Evolutionary conservation across 1,140 invertebrate species (phyloP).

Genomic region (Drosophila gunungcola): DNA sequence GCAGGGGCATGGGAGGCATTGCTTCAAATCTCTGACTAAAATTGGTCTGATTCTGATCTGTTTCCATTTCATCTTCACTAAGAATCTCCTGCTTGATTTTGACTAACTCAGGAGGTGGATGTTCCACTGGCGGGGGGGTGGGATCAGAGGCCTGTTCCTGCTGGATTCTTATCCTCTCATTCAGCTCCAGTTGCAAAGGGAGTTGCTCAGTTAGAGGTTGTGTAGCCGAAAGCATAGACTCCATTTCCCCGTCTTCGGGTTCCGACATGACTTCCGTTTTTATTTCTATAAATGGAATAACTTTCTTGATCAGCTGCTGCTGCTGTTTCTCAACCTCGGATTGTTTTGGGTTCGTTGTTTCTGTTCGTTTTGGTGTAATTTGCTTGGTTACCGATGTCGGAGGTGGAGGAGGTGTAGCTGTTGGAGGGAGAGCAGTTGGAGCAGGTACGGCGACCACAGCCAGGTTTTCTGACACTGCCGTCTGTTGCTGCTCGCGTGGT

Average conservation of each 20-base stretch:
- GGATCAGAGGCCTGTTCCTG: background rate
- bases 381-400: conserved; percentile 1
- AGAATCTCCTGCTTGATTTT: conserved; percentile 65
- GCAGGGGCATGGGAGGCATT: conserved; percentile 20
- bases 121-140: background rate
- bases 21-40: conserved; percentile 4
- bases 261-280: conserved; percentile 81
- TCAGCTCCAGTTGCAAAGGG: background rate
- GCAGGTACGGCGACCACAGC: background rate
- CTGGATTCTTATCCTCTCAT: background rate
- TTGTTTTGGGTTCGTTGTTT: conserved; percentile 20
- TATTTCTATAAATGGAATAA: conserved; percentile 77
- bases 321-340: conserved; percentile 61
- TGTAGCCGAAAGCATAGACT: too few relatives aligned
- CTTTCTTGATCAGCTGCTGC: conserved; percentile 69
- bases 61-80: conserved; percentile 64
- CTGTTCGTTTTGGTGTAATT: conserved; percentile 8
- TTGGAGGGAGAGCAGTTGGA: background rate
- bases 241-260: conserved; percentile 64
- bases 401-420: background rate
- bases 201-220: conserved; percentile 5
- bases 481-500: conserved; percentile 54
- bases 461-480: background rate
- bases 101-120: conserved; percentile 12
- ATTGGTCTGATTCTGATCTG: conserved; percentile 16